A percentile compares a stretch with the other conserved stretches of the same genome.
Evolutionary conservation across 2,113 vertebrate genomes (phyloP).

Genomic region (Loxodonta africana): DNA sequence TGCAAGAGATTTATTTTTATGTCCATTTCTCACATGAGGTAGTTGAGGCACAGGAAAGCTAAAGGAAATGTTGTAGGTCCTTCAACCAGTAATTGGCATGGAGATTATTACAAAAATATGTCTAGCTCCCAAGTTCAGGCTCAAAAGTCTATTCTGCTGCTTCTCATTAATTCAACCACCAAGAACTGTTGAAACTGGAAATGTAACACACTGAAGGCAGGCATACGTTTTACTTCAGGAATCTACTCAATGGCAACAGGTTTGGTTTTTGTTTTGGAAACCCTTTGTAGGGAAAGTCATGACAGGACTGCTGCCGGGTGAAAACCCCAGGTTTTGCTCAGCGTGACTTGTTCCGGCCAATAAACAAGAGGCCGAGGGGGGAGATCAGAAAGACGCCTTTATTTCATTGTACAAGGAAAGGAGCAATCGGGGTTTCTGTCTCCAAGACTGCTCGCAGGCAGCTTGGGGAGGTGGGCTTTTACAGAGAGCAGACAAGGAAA

Average conservation of each 20-base stretch:
- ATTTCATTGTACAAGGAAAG: too few species aligned
- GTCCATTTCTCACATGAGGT: background rate
- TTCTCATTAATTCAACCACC: background rate
- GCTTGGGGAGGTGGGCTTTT: too few species aligned
- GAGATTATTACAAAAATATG: background rate
- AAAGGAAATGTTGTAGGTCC: background rate
- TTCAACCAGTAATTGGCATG: background rate
- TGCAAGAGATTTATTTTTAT: slow-evolving; percentile 30
- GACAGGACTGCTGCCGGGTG: background rate
- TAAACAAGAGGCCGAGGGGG: too few species aligned
- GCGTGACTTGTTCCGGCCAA: too few species aligned
- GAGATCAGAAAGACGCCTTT: too few species aligned
- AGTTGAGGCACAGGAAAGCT: background rate
- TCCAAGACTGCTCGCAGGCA: too few species aligned
- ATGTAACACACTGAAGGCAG: background rate
- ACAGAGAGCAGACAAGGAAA: too few species aligned
- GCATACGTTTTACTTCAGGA: background rate
- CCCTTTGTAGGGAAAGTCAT: background rate
- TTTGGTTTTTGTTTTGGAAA: background rate
- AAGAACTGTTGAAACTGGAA: background rate
- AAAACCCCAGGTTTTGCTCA: too few species aligned
- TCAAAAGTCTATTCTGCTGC: background rate
- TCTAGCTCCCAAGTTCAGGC: background rate
- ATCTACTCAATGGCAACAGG: too few species aligned
- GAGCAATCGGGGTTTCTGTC: too few species aligned